phyloP scores from a whole-genome alignment of 2,797 vertebrate species.

The Harpagifer antarcticus region DNA sequence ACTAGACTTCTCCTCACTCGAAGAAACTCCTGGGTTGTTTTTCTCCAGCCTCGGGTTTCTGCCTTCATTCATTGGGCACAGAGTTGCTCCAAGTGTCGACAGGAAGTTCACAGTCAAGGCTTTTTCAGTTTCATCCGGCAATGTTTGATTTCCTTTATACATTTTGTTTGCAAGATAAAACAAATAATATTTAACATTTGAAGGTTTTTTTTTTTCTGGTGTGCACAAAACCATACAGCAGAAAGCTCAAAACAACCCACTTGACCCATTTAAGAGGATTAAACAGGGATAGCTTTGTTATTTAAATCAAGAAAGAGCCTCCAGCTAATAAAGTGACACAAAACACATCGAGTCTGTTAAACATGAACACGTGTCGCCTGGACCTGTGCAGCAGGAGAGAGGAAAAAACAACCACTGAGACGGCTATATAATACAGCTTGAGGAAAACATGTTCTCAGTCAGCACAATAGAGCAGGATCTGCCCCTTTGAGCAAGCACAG shows the following conservation, averaged over 20 bases:
- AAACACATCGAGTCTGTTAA: conserved; percentile 37
- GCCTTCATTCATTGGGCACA: conserved; percentile 59
- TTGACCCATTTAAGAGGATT: conserved; percentile 18
- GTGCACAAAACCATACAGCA: not conserved
- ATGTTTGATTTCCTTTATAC: not conserved
- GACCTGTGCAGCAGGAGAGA: conserved; percentile 34
- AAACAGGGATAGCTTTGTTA: conserved; percentile 20
- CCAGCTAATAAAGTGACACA: conserved; percentile 24
- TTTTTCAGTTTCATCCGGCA: conserved; percentile 4
- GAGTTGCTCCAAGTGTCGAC: conserved; percentile 45
- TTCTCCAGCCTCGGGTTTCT: conserved; percentile 41
- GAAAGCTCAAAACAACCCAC: conserved; percentile 6
- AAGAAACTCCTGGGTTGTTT: conserved; percentile 57
- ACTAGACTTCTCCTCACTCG: conserved; percentile 8
- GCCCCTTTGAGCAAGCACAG: conserved; percentile 60
- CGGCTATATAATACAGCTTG: conserved; percentile 43
- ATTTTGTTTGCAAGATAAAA: not conserved
- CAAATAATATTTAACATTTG: not conserved
- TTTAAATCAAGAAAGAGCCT: conserved; percentile 22
- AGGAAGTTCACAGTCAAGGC: conserved; percentile 40
- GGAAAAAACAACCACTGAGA: conserved; percentile 27
- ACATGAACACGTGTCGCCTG: conserved; percentile 59
- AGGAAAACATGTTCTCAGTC: conserved; percentile 76
- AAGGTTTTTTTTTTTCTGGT: not conserved
- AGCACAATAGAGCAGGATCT: conserved; percentile 70